Base-by-base conservation (phyloP, 2,888 invertebrate species). In the Erpobdella octoculata region DNA sequence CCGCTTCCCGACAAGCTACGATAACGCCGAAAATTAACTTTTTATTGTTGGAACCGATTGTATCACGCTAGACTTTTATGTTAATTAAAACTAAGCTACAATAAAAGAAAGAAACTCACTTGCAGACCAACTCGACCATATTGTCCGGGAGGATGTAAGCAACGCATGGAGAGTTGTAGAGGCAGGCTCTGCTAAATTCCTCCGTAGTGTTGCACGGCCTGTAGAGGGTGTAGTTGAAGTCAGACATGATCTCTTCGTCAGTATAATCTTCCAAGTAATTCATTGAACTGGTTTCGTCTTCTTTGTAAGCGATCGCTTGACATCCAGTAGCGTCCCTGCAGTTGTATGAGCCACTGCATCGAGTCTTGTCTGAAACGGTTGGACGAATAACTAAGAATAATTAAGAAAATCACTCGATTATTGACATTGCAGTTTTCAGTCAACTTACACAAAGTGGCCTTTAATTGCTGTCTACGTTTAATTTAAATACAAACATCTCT, bases 141-240 rank as follows among this genome's bases (percentile, higher is more conserved):
- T 62, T 62, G 62, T 62, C 62, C 28, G 31, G 62, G 35, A 62
- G 62, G 33, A 62, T 18, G 62, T 62, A 62, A 33, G 62, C 62
- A 8, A 33, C n/a, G 62, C 62, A 62, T 12, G 62, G 31, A 18
- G 62, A 62, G 35, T 62, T 35, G 62, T 62, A 35, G 35, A 33
- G 35, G 31, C 62, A 62, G 33, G 62, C 33, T n/a, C n/a, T 33
- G 31, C 33, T 35, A 31, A 33, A 62, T 8, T 62, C 62, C 35
- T 62, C 62, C 28, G n/a, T 35, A 35, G 31, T 35, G 9, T 31
- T 62, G 62, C 62, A 62, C 62, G 31, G 33, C 18, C 62, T 62
- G 35, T 33, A 62, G 3, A 62, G 12, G 53, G 53, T 53, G 35
- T 33, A 62, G 62, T 62, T 62, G 31, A 62, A 18, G 31, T 33